A percentile compares a stretch with the other conserved stretches of the same genome.
Evolutionary conservation across 2,113 vertebrate species (phyloP).

Genomic region (Dasyornis broadbenti): DNA sequence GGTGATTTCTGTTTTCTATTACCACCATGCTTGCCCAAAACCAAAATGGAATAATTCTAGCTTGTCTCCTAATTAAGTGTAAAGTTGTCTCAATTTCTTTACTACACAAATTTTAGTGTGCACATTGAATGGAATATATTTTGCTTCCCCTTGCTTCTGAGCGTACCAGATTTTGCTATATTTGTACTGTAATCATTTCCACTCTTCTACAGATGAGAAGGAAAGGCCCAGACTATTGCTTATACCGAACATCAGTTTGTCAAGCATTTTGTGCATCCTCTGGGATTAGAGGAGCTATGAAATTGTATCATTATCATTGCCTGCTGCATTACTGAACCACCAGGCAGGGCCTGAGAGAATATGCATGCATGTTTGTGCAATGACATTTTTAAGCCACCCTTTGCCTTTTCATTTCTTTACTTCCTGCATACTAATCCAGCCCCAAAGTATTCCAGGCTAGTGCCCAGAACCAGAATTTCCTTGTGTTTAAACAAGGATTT

Average conservation of each 20-base stretch:
- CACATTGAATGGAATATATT: neutral
- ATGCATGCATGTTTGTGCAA: conserved; percentile 35
- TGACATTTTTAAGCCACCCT: conserved; percentile 47
- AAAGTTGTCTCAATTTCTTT: neutral
- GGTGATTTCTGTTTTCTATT: neutral
- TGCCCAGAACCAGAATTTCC: neutral
- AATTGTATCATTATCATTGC: conserved; percentile 52
- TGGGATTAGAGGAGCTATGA: conserved; percentile 55
- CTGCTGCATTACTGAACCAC: conserved; percentile 41
- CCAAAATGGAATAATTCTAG: neutral
- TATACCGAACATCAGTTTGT: conserved; percentile 35
- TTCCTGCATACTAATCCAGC: conserved; percentile 36
- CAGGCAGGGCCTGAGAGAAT: conserved; percentile 28
- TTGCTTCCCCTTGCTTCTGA: neutral
- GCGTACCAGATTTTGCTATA: neutral
- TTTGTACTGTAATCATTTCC: neutral
- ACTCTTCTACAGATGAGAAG: neutral
- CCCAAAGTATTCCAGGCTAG: neutral
- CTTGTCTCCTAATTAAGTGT: conserved; percentile 9
- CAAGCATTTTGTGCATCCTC: conserved; percentile 34
- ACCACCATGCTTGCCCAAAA: neutral
- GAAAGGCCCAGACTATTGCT: neutral
- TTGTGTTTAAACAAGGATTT: neutral
- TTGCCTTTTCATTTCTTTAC: conserved; percentile 28
- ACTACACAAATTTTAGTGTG: neutral